Evolutionary conservation across 1,140 invertebrate species (phyloP).

Genomic region (Belonocnema kinseyi): DNA sequence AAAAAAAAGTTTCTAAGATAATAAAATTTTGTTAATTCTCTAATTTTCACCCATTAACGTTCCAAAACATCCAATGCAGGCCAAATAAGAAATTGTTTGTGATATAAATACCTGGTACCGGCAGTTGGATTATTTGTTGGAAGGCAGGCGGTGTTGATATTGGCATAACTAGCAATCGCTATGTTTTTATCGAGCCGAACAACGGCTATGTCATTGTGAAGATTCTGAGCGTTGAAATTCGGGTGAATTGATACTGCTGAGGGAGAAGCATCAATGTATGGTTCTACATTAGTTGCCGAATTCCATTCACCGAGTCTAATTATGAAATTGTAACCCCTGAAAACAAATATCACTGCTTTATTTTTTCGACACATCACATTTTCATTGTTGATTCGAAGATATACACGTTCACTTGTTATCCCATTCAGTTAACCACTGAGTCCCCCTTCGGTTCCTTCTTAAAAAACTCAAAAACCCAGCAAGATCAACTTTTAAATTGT

Average conservation of each 20-base stretch:
- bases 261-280: conserved; percentile 78
- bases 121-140: conserved; percentile 75
- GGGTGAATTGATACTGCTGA: conserved; percentile 80
- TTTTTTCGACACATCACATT: background rate
- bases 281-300: conserved; percentile 78
- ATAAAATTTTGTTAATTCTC: no score
- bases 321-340: conserved; percentile 73
- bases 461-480: no score
- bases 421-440: no score
- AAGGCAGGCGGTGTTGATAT: conserved; percentile 84
- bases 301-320: conserved; percentile 84
- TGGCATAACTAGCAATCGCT: conserved; percentile 78
- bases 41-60: no score
- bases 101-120: conserved; percentile 75
- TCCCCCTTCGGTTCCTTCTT: no score
- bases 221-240: conserved; percentile 79
- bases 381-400: no score
- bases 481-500: no score
- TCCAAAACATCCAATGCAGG: no score
- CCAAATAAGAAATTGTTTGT: no score
- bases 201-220: conserved; percentile 84
- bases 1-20: no score
- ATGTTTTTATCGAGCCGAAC: conserved; percentile 78
- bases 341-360: conserved; percentile 35
- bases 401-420: no score